phyloP scores from a whole-genome alignment of 2,797 vertebrate species.

The Cetoscarus ocellatus region DNA sequence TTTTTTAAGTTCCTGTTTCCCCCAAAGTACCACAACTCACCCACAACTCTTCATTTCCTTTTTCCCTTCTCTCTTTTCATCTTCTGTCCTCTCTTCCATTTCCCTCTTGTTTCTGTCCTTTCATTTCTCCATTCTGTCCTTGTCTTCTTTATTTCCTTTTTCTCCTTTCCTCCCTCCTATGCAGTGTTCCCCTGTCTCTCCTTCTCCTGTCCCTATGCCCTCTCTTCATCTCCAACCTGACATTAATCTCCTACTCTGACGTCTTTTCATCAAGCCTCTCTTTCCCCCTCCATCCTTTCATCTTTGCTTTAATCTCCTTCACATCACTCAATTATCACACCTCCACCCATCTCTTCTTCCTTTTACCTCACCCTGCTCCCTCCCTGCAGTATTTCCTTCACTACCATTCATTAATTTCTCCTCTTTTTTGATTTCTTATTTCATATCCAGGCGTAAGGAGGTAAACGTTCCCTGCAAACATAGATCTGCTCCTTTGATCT shows the following conservation, averaged over 20 bases:
- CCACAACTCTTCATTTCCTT: too few relatives aligned
- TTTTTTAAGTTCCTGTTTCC: too few relatives aligned
- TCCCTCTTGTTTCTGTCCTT: not conserved
- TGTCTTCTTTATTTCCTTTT: too few relatives aligned
- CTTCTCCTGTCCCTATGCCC: not conserved
- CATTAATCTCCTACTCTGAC: slow-evolving; percentile 27
- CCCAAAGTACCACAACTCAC: too few relatives aligned
- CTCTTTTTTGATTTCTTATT: not conserved
- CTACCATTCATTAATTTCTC: not conserved
- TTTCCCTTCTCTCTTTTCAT: too few relatives aligned
- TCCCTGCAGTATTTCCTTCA: not conserved
- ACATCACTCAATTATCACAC: slow-evolving; percentile 18
- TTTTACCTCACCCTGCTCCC: not conserved
- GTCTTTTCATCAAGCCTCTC: slow-evolving; percentile 7
- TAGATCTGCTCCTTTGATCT: slow-evolving; percentile 4
- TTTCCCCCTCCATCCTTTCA: not conserved
- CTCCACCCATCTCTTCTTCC: slow-evolving; percentile 13
- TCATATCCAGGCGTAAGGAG: not conserved
- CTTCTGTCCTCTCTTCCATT: too few relatives aligned
- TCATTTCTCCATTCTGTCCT: not conserved
- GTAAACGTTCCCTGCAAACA: not conserved
- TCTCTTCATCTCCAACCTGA: slow-evolving; percentile 34
- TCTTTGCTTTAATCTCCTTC: slow-evolving; percentile 15
- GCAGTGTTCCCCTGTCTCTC: not conserved
- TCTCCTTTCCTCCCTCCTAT: not conserved